A percentile compares a stretch with the other conserved stretches of the same genome.
These are phyloP conservation scores for Aphidoletes aphidimyza DNA, from an alignment of 2,888 invertebrate genomes.

Conservation along the genomic window DNA sequence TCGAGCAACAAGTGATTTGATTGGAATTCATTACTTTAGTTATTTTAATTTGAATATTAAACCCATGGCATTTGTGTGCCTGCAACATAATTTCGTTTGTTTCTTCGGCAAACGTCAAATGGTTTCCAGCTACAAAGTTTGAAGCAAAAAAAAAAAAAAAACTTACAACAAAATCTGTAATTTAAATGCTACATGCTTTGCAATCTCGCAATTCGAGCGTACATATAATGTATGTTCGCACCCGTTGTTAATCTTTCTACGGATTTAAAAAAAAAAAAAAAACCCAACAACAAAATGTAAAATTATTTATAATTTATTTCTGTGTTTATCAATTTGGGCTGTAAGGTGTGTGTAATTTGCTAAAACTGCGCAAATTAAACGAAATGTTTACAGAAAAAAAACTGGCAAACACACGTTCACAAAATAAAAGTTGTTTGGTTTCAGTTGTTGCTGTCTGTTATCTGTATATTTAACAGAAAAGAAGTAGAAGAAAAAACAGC, in stretches of 20 bases:
- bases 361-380: not conserved
- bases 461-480: no score
- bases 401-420: no score
- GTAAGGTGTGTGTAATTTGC: not conserved
- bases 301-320: not conserved
- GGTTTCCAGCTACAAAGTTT: no score
- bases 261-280: no score
- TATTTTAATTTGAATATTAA: not conserved
- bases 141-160: no score
- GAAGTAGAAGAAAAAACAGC: no score
- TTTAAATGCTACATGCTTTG: no score
- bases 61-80: not conserved
- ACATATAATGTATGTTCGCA: not conserved
- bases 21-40: not conserved
- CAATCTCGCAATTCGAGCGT: no score
- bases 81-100: not conserved
- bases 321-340: no score
- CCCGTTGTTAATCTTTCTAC: not conserved
- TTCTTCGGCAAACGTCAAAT: not conserved
- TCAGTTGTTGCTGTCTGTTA: no score
- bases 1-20: conserved; percentile 16
- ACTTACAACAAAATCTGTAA: not conserved
- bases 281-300: no score
- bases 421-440: no score
- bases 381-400: not conserved